Percentiles rank a stretch among this genome's conserved stretches.
These are phyloP conservation scores for Galemys pyrenaicus DNA, from an alignment of 2,113 vertebrate species.

Conservation along the genomic window DNA sequence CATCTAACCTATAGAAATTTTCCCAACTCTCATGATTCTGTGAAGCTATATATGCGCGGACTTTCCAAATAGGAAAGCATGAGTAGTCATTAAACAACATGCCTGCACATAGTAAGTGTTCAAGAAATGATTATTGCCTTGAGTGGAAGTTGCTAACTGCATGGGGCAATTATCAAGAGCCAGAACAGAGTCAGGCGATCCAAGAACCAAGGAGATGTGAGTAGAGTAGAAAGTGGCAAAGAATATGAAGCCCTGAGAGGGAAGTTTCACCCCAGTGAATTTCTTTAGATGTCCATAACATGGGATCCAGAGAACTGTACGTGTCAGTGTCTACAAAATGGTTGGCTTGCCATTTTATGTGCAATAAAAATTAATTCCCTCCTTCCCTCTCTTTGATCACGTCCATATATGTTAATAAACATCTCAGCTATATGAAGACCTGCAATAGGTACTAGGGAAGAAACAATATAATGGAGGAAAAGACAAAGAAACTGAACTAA, in stretches of 20 bases:
- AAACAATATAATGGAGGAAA: not conserved
- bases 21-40: not conserved
- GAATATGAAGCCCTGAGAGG: not conserved
- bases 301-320: not conserved
- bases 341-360: not conserved
- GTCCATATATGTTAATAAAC: not conserved
- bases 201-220: not conserved
- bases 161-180: not conserved
- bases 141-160: not conserved
- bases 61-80: not conserved
- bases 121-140: not conserved
- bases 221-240: not conserved
- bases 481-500: not conserved
- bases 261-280: not conserved
- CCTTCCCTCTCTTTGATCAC: not conserved
- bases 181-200: not conserved
- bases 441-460: too few species aligned
- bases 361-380: not conserved
- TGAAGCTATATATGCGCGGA: not conserved
- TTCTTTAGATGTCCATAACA: not conserved
- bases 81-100: not conserved
- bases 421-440: not conserved
- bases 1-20: not conserved
- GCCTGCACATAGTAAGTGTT: not conserved
- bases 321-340: not conserved